phyloP scores from a whole-genome alignment of 2,888 invertebrate species.

The Drosophila trichaetosa region DNA sequence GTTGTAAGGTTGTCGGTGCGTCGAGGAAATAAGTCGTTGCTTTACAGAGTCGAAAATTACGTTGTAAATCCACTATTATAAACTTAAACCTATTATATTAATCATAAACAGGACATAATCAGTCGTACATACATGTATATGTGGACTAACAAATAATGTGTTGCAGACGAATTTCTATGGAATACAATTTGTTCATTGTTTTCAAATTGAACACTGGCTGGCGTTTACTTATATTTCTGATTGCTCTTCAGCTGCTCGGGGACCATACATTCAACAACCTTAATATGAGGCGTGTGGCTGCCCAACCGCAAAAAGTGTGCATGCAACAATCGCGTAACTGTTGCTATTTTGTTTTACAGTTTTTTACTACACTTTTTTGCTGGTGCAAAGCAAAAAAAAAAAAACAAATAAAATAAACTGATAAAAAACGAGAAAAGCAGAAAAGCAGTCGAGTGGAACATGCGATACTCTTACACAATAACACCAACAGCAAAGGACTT shows the following conservation, averaged over 20 bases:
- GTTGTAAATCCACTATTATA: too few relatives aligned
- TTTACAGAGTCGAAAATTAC: too few relatives aligned
- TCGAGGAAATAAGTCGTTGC: too few relatives aligned
- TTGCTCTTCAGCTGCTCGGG: conserved; percentile 48
- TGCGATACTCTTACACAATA: conserved; percentile 3
- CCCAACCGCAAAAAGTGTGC: conserved; percentile 62
- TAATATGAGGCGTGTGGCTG: conserved; percentile 57
- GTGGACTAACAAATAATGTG: conserved; percentile 55
- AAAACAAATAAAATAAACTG: neutral
- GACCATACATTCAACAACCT: conserved; percentile 61
- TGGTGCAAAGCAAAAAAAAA: conserved; percentile 10
- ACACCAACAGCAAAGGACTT: neutral
- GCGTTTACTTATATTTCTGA: conserved; percentile 35
- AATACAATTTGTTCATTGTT: conserved; percentile 63
- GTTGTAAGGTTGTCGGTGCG: too few relatives aligned
- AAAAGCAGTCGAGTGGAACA: neutral
- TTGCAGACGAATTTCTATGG: conserved; percentile 31
- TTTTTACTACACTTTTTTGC: conserved; percentile 58
- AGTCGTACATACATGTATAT: too few relatives aligned
- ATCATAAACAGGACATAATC: too few relatives aligned
- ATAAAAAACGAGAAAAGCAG: neutral
- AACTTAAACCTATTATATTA: too few relatives aligned
- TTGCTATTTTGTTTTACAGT: conserved; percentile 48
- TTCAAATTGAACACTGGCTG: conserved; percentile 23
- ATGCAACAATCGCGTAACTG: conserved; percentile 69